These are phyloP conservation scores for Lepidothrix coronata DNA, from an alignment of 2,113 vertebrate genomes.

Conservation along the genomic window DNA sequence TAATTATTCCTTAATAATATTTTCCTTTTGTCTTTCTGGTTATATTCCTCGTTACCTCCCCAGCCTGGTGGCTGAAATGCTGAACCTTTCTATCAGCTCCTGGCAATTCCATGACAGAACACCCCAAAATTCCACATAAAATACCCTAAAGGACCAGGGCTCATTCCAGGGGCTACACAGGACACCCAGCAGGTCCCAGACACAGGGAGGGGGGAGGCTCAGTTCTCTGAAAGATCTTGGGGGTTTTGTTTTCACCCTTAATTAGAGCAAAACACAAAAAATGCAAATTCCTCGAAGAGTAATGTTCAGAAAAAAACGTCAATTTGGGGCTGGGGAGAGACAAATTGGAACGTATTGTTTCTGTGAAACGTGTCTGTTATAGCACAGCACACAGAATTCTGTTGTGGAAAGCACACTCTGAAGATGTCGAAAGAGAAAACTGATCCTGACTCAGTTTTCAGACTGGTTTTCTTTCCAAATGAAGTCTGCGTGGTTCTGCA, in stretches of 20 bases:
- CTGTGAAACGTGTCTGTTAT: background rate
- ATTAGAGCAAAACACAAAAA: background rate
- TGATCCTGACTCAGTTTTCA: background rate
- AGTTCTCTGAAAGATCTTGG: background rate
- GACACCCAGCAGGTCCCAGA: background rate
- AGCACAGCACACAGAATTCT: background rate
- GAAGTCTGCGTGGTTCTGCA: background rate
- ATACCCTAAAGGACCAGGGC: background rate
- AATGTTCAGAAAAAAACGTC: background rate
- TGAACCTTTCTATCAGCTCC: background rate
- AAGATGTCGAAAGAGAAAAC: background rate
- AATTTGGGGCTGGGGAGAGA: background rate
- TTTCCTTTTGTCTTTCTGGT: background rate
- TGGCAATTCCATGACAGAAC: background rate
- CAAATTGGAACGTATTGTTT: background rate
- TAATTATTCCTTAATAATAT: background rate
- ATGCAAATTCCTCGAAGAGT: background rate
- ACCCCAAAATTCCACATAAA: no score
- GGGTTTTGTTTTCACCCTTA: background rate
- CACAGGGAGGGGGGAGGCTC: background rate
- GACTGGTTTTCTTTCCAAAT: background rate
- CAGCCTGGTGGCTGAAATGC: background rate
- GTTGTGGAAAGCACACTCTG: background rate
- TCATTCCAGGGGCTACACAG: background rate
- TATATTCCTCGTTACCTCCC: background rate